Percentiles rank a stretch among this genome's conserved stretches.
These are phyloP conservation scores for Tolmerus cingulatus DNA, from an alignment of 2,888 invertebrate species.

Conservation along the genomic window DNA sequence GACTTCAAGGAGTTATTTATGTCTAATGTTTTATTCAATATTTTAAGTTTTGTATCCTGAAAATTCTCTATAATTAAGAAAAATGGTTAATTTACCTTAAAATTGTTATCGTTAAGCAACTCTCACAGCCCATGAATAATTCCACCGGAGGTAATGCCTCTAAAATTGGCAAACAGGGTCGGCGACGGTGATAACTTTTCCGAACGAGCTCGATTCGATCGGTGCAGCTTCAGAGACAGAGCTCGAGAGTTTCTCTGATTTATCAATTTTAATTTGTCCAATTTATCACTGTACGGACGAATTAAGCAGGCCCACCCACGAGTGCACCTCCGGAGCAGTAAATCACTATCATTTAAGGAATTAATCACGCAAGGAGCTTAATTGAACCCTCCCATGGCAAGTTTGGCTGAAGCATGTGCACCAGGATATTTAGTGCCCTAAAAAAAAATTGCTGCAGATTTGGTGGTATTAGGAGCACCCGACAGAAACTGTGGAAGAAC, in stretches of 20 bases:
- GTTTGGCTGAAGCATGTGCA: not conserved
- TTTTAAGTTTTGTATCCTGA: no score
- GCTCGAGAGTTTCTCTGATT: not conserved
- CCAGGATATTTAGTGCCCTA: not conserved
- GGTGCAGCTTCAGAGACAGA: not conserved
- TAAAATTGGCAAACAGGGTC: not conserved
- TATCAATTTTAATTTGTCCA: slow-evolving; percentile 19
- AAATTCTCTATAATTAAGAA: not conserved
- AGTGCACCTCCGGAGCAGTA: not conserved
- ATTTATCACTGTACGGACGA: slow-evolving; percentile 24
- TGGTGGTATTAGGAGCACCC: not conserved
- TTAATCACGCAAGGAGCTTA: slow-evolving; percentile 31
- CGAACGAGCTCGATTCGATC: not conserved
- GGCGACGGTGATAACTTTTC: not conserved
- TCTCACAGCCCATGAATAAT: not conserved
- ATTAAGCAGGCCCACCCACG: slow-evolving; percentile 5
- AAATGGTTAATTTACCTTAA: not conserved
- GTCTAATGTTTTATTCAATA: no score
- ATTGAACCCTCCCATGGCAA: slow-evolving; percentile 19
- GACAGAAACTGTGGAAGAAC: not conserved
- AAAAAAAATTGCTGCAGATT: not conserved
- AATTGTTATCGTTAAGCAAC: not conserved
- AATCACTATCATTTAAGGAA: slow-evolving; percentile 28
- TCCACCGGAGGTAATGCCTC: not conserved
- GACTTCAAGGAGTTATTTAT: no score